Percentiles rank a stretch among this genome's conserved stretches.
These are phyloP conservation scores for Chloropsis cyanopogon DNA, from an alignment of 2,113 vertebrate genomes.

Conservation along the genomic window DNA sequence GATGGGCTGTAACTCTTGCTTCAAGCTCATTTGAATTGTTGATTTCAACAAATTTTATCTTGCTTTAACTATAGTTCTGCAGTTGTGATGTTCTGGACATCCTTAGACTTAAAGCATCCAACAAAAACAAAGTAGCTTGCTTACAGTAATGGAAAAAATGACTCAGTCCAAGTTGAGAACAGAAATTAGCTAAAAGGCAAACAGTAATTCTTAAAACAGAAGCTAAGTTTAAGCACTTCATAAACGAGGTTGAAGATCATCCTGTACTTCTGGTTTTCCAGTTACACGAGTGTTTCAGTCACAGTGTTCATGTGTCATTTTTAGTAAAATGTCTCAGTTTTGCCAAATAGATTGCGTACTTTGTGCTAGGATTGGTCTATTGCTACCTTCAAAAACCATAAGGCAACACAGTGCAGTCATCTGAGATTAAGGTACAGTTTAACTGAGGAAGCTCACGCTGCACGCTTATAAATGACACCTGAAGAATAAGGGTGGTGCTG, in stretches of 20 bases:
- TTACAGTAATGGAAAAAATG: slow-evolving; percentile 61
- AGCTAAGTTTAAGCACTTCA: not conserved
- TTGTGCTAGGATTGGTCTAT: not conserved
- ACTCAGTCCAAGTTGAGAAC: slow-evolving; percentile 4
- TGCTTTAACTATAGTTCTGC: not conserved
- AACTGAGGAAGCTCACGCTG: not conserved
- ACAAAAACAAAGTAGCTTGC: slow-evolving; percentile 43
- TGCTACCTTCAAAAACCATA: not conserved
- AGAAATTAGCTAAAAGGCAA: slow-evolving; percentile 48
- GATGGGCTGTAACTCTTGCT: not conserved
- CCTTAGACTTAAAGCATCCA: slow-evolving; percentile 10
- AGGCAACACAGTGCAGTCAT: not conserved
- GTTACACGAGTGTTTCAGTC: not conserved
- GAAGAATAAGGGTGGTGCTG: not conserved
- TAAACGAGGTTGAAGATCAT: not conserved
- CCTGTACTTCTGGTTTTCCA: not conserved
- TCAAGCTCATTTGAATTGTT: not conserved
- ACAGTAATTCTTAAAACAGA: slow-evolving; percentile 29
- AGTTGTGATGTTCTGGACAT: not conserved
- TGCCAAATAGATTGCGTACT: not conserved
- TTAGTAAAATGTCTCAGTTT: not conserved
- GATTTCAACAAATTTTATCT: not conserved
- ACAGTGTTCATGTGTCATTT: not conserved
- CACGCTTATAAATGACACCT: accelerated
- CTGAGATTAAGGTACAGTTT: not conserved